phyloP scores from a whole-genome alignment of 2,113 vertebrate species.

The Chloropsis hardwickii region DNA sequence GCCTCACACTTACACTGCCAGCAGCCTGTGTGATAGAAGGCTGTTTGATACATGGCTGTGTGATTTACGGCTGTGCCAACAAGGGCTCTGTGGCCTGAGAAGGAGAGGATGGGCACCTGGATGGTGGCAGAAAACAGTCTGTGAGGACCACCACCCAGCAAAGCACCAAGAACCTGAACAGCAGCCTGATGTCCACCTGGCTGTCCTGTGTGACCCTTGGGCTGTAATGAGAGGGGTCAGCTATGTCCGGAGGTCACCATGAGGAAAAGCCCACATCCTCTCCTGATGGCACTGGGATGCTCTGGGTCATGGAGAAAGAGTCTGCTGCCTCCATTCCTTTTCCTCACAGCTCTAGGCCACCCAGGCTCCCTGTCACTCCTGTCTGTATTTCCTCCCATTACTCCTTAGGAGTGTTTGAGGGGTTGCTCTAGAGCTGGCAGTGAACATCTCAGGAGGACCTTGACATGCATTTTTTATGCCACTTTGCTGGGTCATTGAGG shows the following conservation, averaged over 20 bases:
- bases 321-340: background rate
- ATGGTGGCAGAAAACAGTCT: background rate
- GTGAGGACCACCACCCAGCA: background rate
- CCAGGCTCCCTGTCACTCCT: background rate
- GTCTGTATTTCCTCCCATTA: background rate
- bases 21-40: background rate
- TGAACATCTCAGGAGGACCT: background rate
- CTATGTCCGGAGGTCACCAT: background rate
- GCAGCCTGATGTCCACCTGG: background rate
- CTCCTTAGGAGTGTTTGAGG: background rate
- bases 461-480: background rate
- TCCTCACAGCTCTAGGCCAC: background rate
- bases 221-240: background rate
- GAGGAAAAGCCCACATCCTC: background rate
- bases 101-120: background rate
- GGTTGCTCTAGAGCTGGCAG: background rate
- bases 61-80: background rate
- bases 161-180: background rate
- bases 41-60: background rate
- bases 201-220: background rate
- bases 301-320: background rate
- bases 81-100: background rate
- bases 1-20: background rate
- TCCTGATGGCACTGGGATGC: background rate
- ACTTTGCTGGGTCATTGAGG: background rate